Base-by-base conservation (phyloP, 2,888 invertebrate genomes). In the Nowickia ferox region DNA sequence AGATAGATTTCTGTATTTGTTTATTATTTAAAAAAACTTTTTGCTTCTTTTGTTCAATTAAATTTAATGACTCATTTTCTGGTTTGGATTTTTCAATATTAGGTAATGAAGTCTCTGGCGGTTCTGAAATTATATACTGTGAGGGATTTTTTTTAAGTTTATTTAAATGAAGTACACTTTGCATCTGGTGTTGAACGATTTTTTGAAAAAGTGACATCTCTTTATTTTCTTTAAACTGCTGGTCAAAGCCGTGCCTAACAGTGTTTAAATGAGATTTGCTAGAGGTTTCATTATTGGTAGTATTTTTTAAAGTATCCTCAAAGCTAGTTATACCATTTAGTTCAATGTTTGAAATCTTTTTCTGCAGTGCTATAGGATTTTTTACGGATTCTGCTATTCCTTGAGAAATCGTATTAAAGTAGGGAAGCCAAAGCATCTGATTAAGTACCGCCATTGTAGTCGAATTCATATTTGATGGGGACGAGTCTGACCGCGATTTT, bases 381-480 rank as follows among this genome's bases (percentile, higher is more conserved):
- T 90, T 92, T 76, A 91, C 92, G 87, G 90, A 93, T 92, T 90
- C 93, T 88, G 93, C 90, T 93, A 95, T 69, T 93, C 94, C 92
- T 93, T 94, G 91, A 1, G 92, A 91, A 71, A 92, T 87, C 85
- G 92, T 92, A 1, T 92, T 92, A 53, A 93, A 90, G 89, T 96
- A 96, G 0, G 96, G 96, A 71, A 96, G 91, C 96, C 96, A 96
- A 87, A 96, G 91, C 95, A 96, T 96, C 90, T 96, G 96, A 89
- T 95, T 95, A 68, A 96, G 93, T 3, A 96, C 95, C 0, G 95
- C 95, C 65, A 95, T 94, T 2, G 95, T 95, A 0, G 96, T 96
- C 0, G 95, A 95, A 89, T 96, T 95, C 59, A 96, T 95, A 82
- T 96, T 96, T 69, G 94, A 94, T 0, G 95, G 89, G 68, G 93